A percentile compares a stretch with the other conserved stretches of the same genome.
These are phyloP conservation scores for Oreochromis mossambicus DNA, from an alignment of 2,797 vertebrate genomes.

Conservation along the genomic window DNA sequence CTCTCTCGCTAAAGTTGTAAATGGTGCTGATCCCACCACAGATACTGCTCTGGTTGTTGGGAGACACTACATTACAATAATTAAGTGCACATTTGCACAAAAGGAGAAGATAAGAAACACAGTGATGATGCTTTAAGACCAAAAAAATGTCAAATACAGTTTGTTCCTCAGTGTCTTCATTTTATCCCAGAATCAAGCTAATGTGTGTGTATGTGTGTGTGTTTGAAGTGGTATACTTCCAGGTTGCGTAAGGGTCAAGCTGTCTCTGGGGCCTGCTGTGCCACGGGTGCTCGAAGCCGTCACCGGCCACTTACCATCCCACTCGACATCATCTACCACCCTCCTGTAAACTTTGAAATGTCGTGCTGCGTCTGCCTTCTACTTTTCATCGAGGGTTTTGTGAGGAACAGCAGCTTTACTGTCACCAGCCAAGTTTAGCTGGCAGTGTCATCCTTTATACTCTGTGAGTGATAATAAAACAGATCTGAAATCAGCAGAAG, in stretches of 20 bases:
- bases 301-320: fast-evolving
- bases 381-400: not conserved
- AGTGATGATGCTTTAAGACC: not conserved
- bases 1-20: not conserved
- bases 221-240: not conserved
- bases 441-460: not conserved
- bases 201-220: not conserved
- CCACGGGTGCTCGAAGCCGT: not conserved
- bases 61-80: not conserved
- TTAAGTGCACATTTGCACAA: not conserved
- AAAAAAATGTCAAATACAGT: not conserved
- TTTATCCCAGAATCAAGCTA: not conserved
- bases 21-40: slow-evolving; percentile 9
- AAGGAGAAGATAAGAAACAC: not conserved
- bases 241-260: not conserved
- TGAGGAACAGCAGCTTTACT: not conserved
- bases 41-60: slow-evolving; percentile 11
- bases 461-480: not conserved
- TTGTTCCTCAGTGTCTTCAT: not conserved
- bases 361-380: not conserved
- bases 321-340: not conserved
- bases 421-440: not conserved
- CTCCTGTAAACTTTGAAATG: not conserved
- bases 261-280: not conserved
- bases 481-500: slow-evolving; percentile 13